Evolutionary conservation across 23 tunicate genomes (phyloP).

Genomic region (Trididemnum miniatum): DNA sequence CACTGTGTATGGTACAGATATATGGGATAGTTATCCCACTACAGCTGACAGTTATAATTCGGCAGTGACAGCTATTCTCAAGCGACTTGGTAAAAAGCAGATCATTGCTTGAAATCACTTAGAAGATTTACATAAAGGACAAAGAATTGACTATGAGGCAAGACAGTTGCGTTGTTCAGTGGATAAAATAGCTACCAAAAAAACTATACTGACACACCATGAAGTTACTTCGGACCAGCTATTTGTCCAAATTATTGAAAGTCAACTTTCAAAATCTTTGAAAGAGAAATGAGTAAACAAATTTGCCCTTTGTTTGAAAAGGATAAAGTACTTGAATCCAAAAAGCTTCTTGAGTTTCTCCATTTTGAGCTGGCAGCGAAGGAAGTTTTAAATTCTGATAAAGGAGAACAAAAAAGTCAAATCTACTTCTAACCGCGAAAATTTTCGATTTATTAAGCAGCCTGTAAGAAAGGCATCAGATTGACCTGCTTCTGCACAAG

Average conservation of each 20-base stretch:
- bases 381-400: not conserved
- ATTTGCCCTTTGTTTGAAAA: not conserved
- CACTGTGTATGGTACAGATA: too few relatives aligned
- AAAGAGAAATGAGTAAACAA: not conserved
- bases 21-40: not conserved
- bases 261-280: not conserved
- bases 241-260: slow-evolving; percentile 2
- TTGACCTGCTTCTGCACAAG: not conserved
- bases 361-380: not conserved
- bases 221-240: not conserved
- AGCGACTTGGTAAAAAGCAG: not conserved
- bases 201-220: not conserved
- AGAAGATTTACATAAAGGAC: not conserved
- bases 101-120: not conserved
- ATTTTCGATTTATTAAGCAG: not conserved
- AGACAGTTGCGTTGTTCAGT: not conserved
- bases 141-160: not conserved
- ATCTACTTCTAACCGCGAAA: too few relatives aligned
- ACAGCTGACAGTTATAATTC: not conserved
- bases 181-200: not conserved
- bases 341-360: not conserved
- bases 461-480: not conserved
- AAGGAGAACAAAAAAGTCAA: not conserved
- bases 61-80: not conserved
- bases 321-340: not conserved